phyloP scores from a whole-genome alignment of 2,888 invertebrate genomes.

The Noctua janthina region DNA sequence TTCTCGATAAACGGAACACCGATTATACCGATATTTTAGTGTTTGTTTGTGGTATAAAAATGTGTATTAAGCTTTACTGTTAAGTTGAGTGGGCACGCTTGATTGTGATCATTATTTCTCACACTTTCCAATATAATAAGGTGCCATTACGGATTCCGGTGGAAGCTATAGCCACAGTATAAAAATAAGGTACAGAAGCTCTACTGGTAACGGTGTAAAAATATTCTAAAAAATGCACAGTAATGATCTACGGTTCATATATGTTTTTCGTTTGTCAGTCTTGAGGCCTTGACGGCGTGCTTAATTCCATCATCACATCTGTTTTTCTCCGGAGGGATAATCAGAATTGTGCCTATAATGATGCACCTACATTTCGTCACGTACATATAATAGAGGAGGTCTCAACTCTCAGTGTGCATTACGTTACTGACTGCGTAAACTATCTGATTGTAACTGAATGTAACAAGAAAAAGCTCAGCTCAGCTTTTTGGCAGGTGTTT shows the following conservation, averaged over 20 bases:
- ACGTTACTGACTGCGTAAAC: neutral
- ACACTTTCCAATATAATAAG: conserved; percentile 67
- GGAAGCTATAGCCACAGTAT: conserved; percentile 14
- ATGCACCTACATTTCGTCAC: neutral
- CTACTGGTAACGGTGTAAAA: neutral
- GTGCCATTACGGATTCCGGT: conserved; percentile 61
- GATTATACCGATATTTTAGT: conserved; percentile 55
- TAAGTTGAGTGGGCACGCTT: conserved; percentile 36
- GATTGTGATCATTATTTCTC: conserved; percentile 62
- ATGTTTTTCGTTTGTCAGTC: neutral
- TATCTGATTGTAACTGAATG: neutral
- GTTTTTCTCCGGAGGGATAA: neutral
- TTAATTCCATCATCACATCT: neutral
- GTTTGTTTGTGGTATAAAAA: conserved; percentile 60
- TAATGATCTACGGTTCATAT: too few relatives aligned
- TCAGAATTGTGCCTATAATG: neutral
- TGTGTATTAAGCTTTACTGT: conserved; percentile 50
- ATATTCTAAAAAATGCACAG: neutral
- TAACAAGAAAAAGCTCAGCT: neutral
- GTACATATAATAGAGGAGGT: neutral
- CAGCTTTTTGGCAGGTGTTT: neutral
- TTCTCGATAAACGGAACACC: conserved; percentile 46
- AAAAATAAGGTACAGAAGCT: conserved; percentile 2
- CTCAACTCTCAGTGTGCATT: neutral
- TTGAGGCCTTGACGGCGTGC: neutral